Evolutionary conservation across 2,888 invertebrate species (phyloP), one percentile per base, ranked within the genome.

Genomic region (Eupelmus urozonus): DNA sequence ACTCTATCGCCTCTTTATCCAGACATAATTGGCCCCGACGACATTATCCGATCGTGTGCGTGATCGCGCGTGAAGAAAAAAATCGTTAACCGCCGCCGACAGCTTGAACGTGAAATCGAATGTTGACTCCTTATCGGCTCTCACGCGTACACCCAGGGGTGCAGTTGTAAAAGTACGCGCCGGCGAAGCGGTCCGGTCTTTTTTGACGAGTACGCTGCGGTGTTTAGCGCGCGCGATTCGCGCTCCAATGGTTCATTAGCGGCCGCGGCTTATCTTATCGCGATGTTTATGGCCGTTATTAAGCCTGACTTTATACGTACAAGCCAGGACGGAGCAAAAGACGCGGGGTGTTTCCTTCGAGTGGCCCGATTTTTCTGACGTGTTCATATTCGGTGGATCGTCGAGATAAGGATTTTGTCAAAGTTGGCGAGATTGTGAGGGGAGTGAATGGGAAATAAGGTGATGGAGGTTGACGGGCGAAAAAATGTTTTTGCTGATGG

Each of bases 191-290:
- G n/a, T 2, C 49, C 49, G 45, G 25, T 49, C 51, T 66, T 65
- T 77, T 63, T 63, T 63, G 74, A 66, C 42, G 75, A 49, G 57
- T 51, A 25, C 62, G 2, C n/a, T n/a, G n/a, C n/a, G n/a, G n/a
- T n/a, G n/a, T n/a, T n/a, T n/a, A 51, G 34, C 5, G n/a, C 25
- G 34, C 76, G 71, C 29, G 60, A 60, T 73, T 27, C 62, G 67
- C 49, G 55, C 29, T 49, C 63, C n/a, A 65, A 70, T 57, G 79
- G 57, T 72, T 76, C 72, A 79, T 79, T 79, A 79, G 72, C 67
- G 49, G 29, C 60, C 49, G 60, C 23, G 78, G 5, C 72, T 79
- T 79, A 79, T 79, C 79, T 79, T 79, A 79, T 79, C 72, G 79
- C 45, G 40, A 57, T 72, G 49, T 76, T 79, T 79, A 79, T 42